Percentiles rank a stretch among this genome's conserved stretches.
Evolutionary conservation across 2,888 invertebrate genomes (phyloP).

Genomic region (Lasioglossum oenotherae): DNA sequence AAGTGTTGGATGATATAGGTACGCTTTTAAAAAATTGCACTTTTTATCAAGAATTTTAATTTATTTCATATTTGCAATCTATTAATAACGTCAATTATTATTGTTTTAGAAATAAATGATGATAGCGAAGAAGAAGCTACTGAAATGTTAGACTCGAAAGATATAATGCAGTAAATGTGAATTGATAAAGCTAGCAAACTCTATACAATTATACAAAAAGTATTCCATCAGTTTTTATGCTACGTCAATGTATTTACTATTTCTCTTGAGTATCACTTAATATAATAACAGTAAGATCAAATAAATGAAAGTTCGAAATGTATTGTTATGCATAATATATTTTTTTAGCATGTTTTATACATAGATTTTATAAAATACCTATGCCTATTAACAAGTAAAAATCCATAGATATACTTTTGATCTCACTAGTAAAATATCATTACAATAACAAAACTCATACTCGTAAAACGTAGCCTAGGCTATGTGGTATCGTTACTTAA

Average conservation of each 20-base stretch:
- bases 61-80: background rate
- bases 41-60: conserved; percentile 22
- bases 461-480: conserved; percentile 68
- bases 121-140: conserved; percentile 85
- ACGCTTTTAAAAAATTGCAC: conserved; percentile 42
- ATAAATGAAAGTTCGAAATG: conserved; percentile 25
- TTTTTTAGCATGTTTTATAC: conserved; percentile 64
- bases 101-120: conserved; percentile 82
- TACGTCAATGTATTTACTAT: background rate
- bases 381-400: conserved; percentile 78
- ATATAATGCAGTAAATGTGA: conserved; percentile 71
- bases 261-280: background rate
- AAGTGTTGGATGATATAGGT: conserved; percentile 79
- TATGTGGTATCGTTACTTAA: conserved; percentile 88
- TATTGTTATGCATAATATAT: conserved; percentile 52
- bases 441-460: conserved; percentile 58
- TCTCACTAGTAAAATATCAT: conserved; percentile 69
- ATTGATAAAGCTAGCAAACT: conserved; percentile 26
- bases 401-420: conserved; percentile 59
- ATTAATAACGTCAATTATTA: conserved; percentile 39
- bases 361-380: conserved; percentile 78
- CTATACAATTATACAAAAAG: background rate
- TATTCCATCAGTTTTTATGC: conserved; percentile 10
- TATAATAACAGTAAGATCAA: conserved; percentile 1
- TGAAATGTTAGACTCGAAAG: conserved; percentile 75